Evolutionary conservation across 2,797 vertebrate species (phyloP).

Genomic region (Neosilurus mollespiculum): DNA sequence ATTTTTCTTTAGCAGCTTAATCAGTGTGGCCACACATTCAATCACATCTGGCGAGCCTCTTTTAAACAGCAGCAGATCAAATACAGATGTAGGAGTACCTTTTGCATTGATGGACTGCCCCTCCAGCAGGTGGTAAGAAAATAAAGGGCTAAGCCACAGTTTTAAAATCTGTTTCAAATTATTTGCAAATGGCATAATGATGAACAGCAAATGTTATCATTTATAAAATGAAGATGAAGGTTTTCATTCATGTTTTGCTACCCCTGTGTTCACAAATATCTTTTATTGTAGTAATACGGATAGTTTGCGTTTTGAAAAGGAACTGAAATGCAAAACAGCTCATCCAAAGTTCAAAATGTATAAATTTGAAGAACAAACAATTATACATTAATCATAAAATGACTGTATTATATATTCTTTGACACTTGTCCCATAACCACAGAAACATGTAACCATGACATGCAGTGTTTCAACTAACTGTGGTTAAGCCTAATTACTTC

Average conservation of each 20-base stretch:
- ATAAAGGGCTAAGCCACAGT: neutral
- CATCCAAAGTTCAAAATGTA: constrained; percentile 49
- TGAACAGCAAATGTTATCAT: constrained; percentile 2
- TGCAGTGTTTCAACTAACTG: neutral
- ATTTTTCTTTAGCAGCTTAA: neutral
- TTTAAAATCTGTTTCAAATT: constrained; percentile 5
- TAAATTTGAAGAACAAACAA: constrained; percentile 64
- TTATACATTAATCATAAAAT: constrained; percentile 57
- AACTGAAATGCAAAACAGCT: constrained; percentile 51
- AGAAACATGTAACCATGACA: constrained; percentile 14
- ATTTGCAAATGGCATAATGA: neutral
- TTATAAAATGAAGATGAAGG: neutral
- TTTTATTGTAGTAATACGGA: constrained; percentile 13
- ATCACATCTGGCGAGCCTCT: neutral
- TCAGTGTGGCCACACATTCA: constrained; percentile 6
- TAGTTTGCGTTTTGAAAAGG: constrained; percentile 62
- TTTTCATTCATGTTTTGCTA: neutral
- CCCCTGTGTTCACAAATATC: neutral
- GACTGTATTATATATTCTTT: neutral
- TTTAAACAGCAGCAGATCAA: constrained; percentile 54
- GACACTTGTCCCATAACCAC: constrained; percentile 35
- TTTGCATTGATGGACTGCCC: constrained; percentile 7
- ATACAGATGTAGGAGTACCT: constrained; percentile 52
- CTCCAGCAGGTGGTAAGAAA: constrained; percentile 4
- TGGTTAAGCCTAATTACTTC: constrained; percentile 21